phyloP scores from a whole-genome alignment of 2,888 invertebrate genomes.

The Oscheius onirici region DNA sequence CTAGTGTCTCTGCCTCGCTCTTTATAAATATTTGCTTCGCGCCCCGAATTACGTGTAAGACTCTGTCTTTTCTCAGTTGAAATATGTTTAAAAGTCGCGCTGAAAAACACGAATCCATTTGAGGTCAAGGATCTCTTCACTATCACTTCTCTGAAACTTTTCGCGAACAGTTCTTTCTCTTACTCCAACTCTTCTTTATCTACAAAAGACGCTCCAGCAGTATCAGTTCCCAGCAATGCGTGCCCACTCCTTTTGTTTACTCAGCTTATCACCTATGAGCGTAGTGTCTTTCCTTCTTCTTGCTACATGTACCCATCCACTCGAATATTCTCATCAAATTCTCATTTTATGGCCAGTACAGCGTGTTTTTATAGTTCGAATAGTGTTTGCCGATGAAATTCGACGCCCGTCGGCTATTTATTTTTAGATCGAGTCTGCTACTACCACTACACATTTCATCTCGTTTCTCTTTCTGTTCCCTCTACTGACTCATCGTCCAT shows the following conservation, averaged over 20 bases:
- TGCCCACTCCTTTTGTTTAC: constrained; percentile 4
- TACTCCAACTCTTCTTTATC: no score
- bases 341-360: neutral
- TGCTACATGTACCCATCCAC: neutral
- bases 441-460: neutral
- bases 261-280: constrained; percentile 14
- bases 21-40: constrained; percentile 30
- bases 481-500: neutral
- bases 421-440: neutral
- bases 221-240: neutral
- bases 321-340: neutral
- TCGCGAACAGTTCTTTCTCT: no score
- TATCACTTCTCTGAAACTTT: neutral
- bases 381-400: constrained; percentile 25
- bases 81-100: no score
- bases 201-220: no score
- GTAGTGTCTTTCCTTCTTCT: neutral
- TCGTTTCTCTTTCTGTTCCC: neutral
- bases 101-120: neutral
- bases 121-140: neutral
- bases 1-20: constrained; percentile 28
- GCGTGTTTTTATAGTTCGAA: neutral
- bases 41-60: constrained; percentile 20
- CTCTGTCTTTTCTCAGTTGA: neutral
- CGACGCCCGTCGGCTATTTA: constrained; percentile 22